Evolutionary conservation across 2,113 vertebrate species (phyloP).

Genomic region (Chionis minor): DNA sequence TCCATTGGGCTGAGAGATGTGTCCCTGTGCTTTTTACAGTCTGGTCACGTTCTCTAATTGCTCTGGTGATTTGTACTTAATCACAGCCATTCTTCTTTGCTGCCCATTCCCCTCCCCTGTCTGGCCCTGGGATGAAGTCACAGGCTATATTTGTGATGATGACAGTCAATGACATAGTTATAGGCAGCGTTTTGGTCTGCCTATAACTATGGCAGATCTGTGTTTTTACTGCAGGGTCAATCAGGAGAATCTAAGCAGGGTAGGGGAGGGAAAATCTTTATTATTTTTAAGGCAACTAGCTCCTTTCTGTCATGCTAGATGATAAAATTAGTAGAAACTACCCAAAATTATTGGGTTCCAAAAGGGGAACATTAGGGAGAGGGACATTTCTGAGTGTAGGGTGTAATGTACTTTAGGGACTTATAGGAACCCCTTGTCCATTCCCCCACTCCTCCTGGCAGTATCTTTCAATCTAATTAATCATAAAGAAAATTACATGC

Average conservation of each 20-base stretch:
- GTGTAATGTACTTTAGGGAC: background rate
- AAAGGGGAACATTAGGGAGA: background rate
- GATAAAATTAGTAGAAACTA: background rate
- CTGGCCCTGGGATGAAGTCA: constrained; percentile 44
- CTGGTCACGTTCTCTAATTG: constrained; percentile 27
- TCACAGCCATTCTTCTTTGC: constrained; percentile 41
- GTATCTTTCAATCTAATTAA: constrained; percentile 13
- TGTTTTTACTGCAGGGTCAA: background rate
- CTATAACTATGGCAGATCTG: background rate
- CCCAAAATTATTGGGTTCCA: background rate
- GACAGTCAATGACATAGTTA: constrained; percentile 13
- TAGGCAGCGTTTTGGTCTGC: background rate
- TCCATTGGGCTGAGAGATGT: background rate
- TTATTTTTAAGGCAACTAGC: background rate
- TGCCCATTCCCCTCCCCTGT: constrained; percentile 3
- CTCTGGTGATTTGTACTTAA: constrained; percentile 47
- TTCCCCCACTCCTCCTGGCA: background rate
- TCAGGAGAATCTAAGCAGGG: background rate
- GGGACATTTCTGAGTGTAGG: background rate
- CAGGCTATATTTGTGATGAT: constrained; percentile 29
- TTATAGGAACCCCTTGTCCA: background rate
- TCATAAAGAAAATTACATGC: background rate
- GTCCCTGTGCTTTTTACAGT: background rate
- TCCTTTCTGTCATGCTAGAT: background rate
- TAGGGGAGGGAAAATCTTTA: background rate